Conservation (phyloP, 1,140 invertebrate species). For the Macrobrachium rosenbergii region DNA sequence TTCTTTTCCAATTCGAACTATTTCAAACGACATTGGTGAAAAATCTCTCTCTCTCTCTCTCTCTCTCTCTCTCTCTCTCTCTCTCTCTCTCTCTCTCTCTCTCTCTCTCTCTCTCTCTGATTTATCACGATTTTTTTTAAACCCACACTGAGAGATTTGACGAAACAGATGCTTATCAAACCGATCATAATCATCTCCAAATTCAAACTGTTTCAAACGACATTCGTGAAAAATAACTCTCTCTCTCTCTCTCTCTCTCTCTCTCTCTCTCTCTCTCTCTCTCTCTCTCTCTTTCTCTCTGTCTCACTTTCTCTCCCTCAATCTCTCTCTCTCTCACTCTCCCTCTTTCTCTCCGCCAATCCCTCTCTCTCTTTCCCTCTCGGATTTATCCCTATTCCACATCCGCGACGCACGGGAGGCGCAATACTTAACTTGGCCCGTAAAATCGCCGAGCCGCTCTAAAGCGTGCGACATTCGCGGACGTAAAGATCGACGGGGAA, state of each 20-base stretch:
- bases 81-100: slow-evolving; percentile 8
- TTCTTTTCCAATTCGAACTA: too few species aligned
- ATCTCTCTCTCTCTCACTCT: slow-evolving; percentile 6
- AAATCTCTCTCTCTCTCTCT: neutral
- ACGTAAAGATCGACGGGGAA: too few species aligned
- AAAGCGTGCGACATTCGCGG: neutral
- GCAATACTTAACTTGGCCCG: neutral
- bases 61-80: neutral
- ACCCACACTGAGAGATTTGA: too few species aligned
- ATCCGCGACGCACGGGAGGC: too few species aligned
- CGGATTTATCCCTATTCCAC: neutral
- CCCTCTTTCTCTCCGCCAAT: slow-evolving; percentile 4
- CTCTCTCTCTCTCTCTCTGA: neutral
- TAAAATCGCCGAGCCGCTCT: neutral
- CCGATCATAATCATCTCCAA: neutral
- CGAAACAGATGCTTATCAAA: neutral
- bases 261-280: slow-evolving; percentile 14
- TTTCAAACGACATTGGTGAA: too few species aligned
- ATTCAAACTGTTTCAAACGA: neutral
- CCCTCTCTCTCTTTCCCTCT: slow-evolving; percentile 1
- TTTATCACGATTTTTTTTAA: too few species aligned
- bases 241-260: slow-evolving; percentile 14
- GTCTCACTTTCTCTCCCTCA: too few species aligned
- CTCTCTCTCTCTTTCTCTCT: neutral
- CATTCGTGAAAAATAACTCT: neutral